Evolutionary conservation across 2,797 vertebrate genomes (phyloP).

Genomic region (Lates japonicus): DNA sequence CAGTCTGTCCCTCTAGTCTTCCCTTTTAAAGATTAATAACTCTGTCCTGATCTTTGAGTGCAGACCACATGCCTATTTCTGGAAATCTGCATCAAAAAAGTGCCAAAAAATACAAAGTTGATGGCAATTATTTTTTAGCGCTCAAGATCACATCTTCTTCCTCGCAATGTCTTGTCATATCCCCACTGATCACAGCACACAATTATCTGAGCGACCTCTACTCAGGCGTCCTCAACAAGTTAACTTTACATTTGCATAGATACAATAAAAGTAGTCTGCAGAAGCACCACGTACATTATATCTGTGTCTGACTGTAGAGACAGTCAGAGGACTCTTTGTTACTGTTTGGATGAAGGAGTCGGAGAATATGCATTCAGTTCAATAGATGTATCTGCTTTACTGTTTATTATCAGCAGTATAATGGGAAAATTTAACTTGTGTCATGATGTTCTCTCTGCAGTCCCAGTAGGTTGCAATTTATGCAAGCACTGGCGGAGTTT

Average conservation of each 20-base stretch:
- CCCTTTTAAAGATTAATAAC: slow-evolving; percentile 67
- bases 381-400: not conserved
- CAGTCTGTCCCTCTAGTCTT: slow-evolving; percentile 54
- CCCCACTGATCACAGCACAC: slow-evolving; percentile 13
- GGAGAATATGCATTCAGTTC: not conserved
- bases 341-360: not conserved
- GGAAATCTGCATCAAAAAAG: slow-evolving; percentile 48
- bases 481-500: not conserved
- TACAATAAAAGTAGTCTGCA: not conserved
- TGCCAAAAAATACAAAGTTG: slow-evolving; percentile 42
- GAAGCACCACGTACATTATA: not conserved
- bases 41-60: slow-evolving; percentile 42
- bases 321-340: not conserved
- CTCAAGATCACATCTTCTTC: slow-evolving; percentile 17
- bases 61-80: slow-evolving; percentile 48
- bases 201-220: slow-evolving; percentile 26
- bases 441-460: not conserved
- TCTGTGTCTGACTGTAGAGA: not conserved
- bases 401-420: slow-evolving; percentile 9
- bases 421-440: not conserved
- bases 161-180: slow-evolving; percentile 23
- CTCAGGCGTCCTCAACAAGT: slow-evolving; percentile 13
- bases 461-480: slow-evolving; percentile 14
- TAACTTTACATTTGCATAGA: not conserved
- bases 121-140: slow-evolving; percentile 44